Evolutionary conservation across 2,888 invertebrate genomes (phyloP).

Genomic region (Drosophila mettleri): DNA sequence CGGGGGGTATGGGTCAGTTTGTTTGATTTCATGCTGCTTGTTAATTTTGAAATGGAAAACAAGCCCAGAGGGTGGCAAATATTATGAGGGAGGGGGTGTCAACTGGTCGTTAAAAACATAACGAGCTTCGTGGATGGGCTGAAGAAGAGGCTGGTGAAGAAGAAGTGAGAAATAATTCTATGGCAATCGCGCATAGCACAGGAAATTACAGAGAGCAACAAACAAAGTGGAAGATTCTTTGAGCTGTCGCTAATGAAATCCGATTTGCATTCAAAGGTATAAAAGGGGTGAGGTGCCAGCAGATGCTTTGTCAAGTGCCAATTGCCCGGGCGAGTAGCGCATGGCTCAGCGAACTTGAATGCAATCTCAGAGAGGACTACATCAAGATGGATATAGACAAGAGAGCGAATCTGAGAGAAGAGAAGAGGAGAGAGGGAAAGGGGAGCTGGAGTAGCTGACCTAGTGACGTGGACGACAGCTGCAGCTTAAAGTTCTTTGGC

Average conservation of each 20-base stretch:
- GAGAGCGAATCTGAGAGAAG: not conserved
- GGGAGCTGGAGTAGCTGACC: conserved; percentile 18
- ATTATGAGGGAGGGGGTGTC: conserved; percentile 22
- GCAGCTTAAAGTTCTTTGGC: conserved; percentile 14
- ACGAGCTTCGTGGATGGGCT: conserved; percentile 28
- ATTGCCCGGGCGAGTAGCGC: conserved; percentile 28
- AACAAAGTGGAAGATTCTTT: conserved; percentile 51
- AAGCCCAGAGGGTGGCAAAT: conserved; percentile 22
- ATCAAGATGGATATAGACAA: not conserved
- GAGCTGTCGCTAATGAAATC: conserved; percentile 53
- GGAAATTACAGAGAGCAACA: conserved; percentile 40
- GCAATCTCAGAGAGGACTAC: conserved; percentile 25
- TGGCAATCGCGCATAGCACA: conserved; percentile 21
- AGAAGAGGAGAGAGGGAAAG: not conserved
- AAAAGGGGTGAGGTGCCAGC: not conserved
- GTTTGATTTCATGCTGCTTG: conserved; percentile 54
- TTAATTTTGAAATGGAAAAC: conserved; percentile 44
- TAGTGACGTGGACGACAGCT: conserved; percentile 23
- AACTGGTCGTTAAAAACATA: conserved; percentile 66
- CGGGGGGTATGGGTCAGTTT: conserved; percentile 44
- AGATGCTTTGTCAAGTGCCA: conserved; percentile 35
- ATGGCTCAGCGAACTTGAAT: conserved; percentile 37
- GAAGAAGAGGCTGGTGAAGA: not conserved
- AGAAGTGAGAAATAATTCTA: conserved; percentile 10
- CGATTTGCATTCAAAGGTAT: conserved; percentile 31